phyloP scores from a whole-genome alignment of 1,140 invertebrate species.

The Heterodera schachtii region DNA sequence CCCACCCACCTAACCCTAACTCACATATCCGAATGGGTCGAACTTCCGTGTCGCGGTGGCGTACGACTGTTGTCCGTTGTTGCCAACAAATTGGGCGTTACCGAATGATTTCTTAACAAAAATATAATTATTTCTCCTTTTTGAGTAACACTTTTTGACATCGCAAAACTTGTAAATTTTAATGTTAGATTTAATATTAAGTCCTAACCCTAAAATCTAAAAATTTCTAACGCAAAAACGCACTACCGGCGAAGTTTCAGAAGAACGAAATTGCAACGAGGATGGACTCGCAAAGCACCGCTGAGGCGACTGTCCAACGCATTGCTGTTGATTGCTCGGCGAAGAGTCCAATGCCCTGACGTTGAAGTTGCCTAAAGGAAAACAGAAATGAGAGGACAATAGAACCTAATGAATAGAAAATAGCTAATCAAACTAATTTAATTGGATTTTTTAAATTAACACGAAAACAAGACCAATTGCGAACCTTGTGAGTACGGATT shows the following conservation, averaged over 20 bases:
- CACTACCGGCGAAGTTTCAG: neutral
- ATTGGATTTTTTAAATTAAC: no score
- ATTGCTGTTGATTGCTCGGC: neutral
- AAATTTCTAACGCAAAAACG: neutral
- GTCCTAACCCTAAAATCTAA: no score
- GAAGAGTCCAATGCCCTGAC: neutral
- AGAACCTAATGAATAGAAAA: neutral
- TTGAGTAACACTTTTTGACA: no score
- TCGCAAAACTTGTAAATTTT: no score
- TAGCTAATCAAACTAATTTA: neutral
- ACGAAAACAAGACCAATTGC: neutral
- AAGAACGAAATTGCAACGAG: neutral
- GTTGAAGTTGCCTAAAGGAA: neutral
- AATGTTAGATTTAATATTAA: no score
- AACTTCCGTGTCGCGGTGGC: neutral
- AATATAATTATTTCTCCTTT: neutral
- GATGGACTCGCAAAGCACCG: neutral
- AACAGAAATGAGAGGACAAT: neutral
- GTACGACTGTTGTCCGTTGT: neutral
- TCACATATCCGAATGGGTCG: slow-evolving; percentile 15
- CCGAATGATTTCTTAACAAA: neutral
- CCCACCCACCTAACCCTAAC: no score
- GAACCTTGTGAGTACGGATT: neutral
- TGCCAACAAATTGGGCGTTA: neutral
- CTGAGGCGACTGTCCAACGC: neutral